phyloP scores from a whole-genome alignment of 2,797 vertebrate species.

The Emydoidea blandingii region DNA sequence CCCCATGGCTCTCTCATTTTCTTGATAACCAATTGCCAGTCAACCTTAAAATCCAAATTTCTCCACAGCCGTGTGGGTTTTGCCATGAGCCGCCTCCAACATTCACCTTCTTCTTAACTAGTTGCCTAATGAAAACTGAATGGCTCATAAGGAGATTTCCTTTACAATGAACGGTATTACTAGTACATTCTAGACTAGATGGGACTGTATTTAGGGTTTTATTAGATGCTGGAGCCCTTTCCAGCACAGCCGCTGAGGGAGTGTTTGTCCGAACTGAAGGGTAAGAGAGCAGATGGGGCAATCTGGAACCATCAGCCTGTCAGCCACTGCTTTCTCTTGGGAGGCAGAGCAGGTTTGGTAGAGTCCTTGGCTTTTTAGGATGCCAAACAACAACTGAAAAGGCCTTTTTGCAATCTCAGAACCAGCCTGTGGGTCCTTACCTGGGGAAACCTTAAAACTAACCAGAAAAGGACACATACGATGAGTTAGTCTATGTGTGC shows the following conservation, averaged over 20 bases:
- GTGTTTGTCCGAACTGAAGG: not conserved
- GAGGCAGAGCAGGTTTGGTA: not conserved
- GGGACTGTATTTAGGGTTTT: not conserved
- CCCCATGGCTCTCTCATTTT: not conserved
- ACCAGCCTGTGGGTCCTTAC: not conserved
- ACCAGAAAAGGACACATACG: not conserved
- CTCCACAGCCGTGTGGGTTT: accelerated
- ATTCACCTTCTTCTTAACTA: accelerated
- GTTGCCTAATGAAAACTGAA: not conserved
- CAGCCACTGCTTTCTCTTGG: not conserved
- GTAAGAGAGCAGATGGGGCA: not conserved
- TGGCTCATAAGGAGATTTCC: not conserved
- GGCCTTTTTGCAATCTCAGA: not conserved
- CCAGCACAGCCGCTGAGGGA: not conserved
- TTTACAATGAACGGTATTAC: not conserved
- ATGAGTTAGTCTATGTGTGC: not conserved
- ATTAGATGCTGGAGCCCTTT: not conserved
- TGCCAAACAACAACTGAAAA: not conserved
- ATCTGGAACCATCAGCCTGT: not conserved
- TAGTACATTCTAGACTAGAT: not conserved
- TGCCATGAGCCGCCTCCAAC: accelerated
- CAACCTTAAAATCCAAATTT: not conserved
- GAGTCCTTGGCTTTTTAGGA: not conserved
- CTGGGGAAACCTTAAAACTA: not conserved
- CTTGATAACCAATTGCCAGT: not conserved